Evolutionary conservation across 2,888 invertebrate genomes (phyloP), one percentile per base, ranked within the genome.

Genomic region (Slavum lentiscoides): DNA sequence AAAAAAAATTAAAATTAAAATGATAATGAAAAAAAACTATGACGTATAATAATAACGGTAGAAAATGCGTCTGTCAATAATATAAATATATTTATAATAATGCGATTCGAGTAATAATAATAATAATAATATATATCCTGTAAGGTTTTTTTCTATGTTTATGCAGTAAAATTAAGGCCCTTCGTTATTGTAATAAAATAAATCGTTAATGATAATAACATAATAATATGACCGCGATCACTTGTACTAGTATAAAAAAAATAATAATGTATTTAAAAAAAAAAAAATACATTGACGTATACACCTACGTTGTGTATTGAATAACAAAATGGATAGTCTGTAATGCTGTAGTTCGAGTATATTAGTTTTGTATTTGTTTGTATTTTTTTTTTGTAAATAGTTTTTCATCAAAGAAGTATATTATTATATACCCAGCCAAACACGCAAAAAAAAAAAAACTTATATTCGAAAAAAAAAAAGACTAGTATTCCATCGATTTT

Each of bases 131-230:
- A 59, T 61, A 61, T 69, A 77, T 72, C 58, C 43, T 72, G 64
- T 80, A 19, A 64, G 43, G 43, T 72, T 77, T 55, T 72, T 55
- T 39, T 64, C n/a, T 72, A 43, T 9, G 53, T 64, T n/a, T 72
- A 43, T 9, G 53, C 55, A 72, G 13, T 13, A 49, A 49, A 77
- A 19, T 68, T 69, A 70, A 77, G 62, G 69, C 77, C 77, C 77
- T 70, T 72, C 62, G 80, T 80, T 80, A 72, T 72, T 66, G 43
- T 69, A 61, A 74, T 58, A 59, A 55, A 61, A 74, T 58, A 66
- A 55, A 70, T 70, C 30, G 53, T 68, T 59, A 59, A 61, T 75
- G 30, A 68, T 75, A 59, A 75, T 75, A 74, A 73, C 23, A 39
- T 39, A 39, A 39, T 43, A 43, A 53, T 58, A 69, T 69, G 69